Evolutionary conservation across 2,888 invertebrate species (phyloP).

Genomic region (Tiliacea aurago): DNA sequence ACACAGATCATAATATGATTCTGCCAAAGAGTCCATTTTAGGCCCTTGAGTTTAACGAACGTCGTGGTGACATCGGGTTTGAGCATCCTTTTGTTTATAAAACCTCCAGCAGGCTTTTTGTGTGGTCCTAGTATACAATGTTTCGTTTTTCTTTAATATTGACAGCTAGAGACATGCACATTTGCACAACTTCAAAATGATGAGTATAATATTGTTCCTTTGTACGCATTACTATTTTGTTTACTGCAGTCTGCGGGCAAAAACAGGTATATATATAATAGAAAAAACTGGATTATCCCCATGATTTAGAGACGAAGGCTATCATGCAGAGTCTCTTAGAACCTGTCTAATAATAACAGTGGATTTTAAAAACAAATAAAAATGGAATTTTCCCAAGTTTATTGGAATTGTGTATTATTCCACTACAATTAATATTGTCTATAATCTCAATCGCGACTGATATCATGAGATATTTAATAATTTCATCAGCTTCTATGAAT

Average conservation of each 20-base stretch:
- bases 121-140: neutral
- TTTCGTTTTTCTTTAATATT: neutral
- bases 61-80: neutral
- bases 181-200: neutral
- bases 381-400: slow-evolving; percentile 2
- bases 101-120: neutral
- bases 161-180: neutral
- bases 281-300: slow-evolving; percentile 20
- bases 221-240: neutral
- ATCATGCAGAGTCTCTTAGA: too few species aligned
- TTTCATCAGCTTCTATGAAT: neutral
- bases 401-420: neutral
- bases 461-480: slow-evolving; percentile 1
- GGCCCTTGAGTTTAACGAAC: neutral
- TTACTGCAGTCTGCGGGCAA: neutral
- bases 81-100: neutral
- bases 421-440: neutral
- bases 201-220: neutral
- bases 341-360: slow-evolving; percentile 7
- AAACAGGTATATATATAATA: neutral
- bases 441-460: slow-evolving; percentile 3
- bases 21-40: too few species aligned
- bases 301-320: neutral
- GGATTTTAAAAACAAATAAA: neutral
- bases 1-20: too few species aligned